Evolutionary conservation across 2,113 vertebrate genomes (phyloP), one percentile per base, ranked within the genome.

Genomic region (Pseudopipra pipra): DNA sequence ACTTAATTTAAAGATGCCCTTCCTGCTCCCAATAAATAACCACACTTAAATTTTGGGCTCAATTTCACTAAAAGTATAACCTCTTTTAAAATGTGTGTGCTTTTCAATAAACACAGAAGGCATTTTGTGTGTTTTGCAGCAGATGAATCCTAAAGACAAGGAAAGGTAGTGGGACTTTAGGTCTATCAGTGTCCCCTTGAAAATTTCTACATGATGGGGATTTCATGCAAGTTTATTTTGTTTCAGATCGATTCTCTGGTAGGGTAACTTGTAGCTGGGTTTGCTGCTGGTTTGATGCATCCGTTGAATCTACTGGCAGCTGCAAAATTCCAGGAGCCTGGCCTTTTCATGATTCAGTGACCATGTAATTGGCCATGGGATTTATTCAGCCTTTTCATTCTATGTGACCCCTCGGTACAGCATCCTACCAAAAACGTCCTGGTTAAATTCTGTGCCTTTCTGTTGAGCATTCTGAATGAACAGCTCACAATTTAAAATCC

Each of bases 351-450:
- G 96, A 96, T 72, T 97, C 95, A 97, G 87, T 97, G 95, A 96
- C 96, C 96, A 97, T 96, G 95, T 95, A 96, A 97, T 97, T 97
- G 91, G 94, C 93, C 92, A 88, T 95, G 85, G 95, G 90, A 96
- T 96, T 96, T 96, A 97, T 96, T 96, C 96, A 94, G 70, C 62
- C 93, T 89, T 97, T 97, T 97, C 94, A 95, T 96, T 95, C 85
- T 96, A 5, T 51, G 73, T 95, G 93, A 97, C 91, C 83, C 86
- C 63, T 94, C 41, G 16, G 10, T 76, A 39, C 91, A 86, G 79
- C 94, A 84, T 81, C 94, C 87, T 75, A 84, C 86, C 85, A 33
- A 92, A 90, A 62, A 11, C 4, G 33, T 70, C 44, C 67, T 10
- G 4, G 85, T 82, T 87, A 54, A 65, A 78, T 44, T 65, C 90